Evolutionary conservation across 2,888 invertebrate genomes (phyloP).

Genomic region (Drosophila quasianomalipes): DNA sequence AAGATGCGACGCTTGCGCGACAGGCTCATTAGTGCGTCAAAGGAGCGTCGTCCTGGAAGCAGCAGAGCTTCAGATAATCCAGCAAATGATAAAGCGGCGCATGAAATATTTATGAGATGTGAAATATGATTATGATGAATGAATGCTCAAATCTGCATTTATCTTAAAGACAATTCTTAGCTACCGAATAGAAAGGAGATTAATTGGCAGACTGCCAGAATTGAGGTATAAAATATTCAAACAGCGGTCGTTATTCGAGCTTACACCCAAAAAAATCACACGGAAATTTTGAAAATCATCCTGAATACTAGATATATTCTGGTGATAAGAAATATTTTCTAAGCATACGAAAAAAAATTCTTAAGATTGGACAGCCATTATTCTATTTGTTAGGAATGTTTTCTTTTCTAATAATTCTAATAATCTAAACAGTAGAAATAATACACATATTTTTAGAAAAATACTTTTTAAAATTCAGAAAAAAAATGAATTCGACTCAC

Average conservation of each 20-base stretch:
- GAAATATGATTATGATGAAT: constrained; percentile 26
- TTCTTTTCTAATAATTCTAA: too few relatives aligned
- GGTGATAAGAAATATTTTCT: neutral
- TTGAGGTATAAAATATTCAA: neutral
- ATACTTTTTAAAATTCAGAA: neutral
- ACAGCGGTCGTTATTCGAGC: neutral
- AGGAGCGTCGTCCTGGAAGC: constrained; percentile 82
- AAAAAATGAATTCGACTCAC: neutral
- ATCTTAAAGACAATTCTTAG: neutral
- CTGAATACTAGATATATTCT: neutral
- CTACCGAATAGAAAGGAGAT: neutral
- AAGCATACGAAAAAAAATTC: too few relatives aligned
- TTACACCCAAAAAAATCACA: neutral
- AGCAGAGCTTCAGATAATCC: constrained; percentile 73
- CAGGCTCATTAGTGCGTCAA: constrained; percentile 82
- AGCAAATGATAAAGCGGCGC: constrained; percentile 2
- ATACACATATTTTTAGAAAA: neutral
- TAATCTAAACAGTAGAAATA: neutral
- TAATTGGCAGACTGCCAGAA: neutral
- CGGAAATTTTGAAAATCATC: neutral
- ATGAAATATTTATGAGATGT: constrained; percentile 32
- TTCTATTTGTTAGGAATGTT: neutral
- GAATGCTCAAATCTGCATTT: neutral
- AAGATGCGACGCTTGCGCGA: constrained; percentile 83
- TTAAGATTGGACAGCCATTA: neutral